Base-by-base conservation (phyloP, 2,888 invertebrate species). In the Drosophila fulvimacula region DNA sequence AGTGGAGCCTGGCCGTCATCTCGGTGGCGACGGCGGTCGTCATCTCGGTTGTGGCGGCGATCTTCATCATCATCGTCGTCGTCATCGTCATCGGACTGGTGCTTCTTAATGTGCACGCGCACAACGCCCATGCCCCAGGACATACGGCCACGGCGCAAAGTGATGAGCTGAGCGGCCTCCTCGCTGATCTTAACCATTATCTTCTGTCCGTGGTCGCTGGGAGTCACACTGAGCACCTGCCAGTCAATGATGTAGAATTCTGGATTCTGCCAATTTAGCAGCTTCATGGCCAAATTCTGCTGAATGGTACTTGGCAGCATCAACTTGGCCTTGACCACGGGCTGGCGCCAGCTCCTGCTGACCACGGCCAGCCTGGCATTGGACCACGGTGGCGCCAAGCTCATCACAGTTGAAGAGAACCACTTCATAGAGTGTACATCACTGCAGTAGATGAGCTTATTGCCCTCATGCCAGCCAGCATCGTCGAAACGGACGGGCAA, bases 221-320 rank as follows among this genome's bases (percentile, higher is more conserved):
- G 9, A 0, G 1, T 0, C 24, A 24, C 24, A 15, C 2, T n/a
- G 9, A 44, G 0, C 44, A 27, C 24, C 44, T n/a, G 4, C 24
- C 24, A 44, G 9, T 24, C 44, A 9, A 2, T 3, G 44, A 5
- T 9, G n/a, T 15, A 7, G n/a, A 27, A 9, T 4, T 44, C 24
- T n/a, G 44, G n/a, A 15, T 44, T 44, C 7, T 44, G 24, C 24
- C 24, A 44, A 1, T 24, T 15, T 15, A 44, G 15, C 2, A 44
- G n/a, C 0, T 9, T n/a, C 24, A 44, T 0, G 44, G 5, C 44
- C 2, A 15, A 1, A 4, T 44, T 24, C 9, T 1, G 1, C 24
- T 24, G n/a, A 0, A 24, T 9, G 1, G 0, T 0, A 4, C 5
- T 4, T 4, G 44, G 44, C 7, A 44, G 10, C 9, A 0, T 2